Conservation (phyloP, 2,797 vertebrate genomes). For the Sparidentex hasta region DNA sequence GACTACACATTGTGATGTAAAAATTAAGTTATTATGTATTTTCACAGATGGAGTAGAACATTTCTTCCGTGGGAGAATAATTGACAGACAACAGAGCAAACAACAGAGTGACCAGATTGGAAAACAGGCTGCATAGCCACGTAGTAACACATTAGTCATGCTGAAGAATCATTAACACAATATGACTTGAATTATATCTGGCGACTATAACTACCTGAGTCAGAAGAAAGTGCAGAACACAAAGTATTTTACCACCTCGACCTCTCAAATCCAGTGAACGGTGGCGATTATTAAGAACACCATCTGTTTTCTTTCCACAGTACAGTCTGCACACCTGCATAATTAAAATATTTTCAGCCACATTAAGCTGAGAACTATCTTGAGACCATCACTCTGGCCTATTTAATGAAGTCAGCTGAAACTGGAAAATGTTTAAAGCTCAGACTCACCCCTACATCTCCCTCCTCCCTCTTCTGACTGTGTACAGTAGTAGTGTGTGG, state of each 20-base stretch:
- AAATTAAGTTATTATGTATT: slow-evolving; percentile 15
- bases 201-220: neutral
- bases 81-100: slow-evolving; percentile 3
- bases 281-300: slow-evolving; percentile 36
- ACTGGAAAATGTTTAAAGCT: slow-evolving; percentile 54
- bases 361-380: slow-evolving; percentile 31
- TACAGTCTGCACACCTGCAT: slow-evolving; percentile 32
- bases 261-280: slow-evolving; percentile 15
- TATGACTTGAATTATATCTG: slow-evolving; percentile 9
- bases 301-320: slow-evolving; percentile 14
- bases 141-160: slow-evolving; percentile 4
- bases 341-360: slow-evolving; percentile 43
- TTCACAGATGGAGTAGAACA: slow-evolving; percentile 26
- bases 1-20: slow-evolving; percentile 27
- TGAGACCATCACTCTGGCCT: slow-evolving; percentile 50
- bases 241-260: neutral
- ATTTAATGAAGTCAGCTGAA: slow-evolving; percentile 60
- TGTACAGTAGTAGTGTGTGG: slow-evolving; percentile 73
- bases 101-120: slow-evolving; percentile 56
- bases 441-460: slow-evolving; percentile 27
- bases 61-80: slow-evolving; percentile 1
- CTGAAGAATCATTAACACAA: slow-evolving; percentile 12
- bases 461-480: slow-evolving; percentile 28
- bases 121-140: slow-evolving; percentile 48
- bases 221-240: slow-evolving; percentile 7